These are phyloP conservation scores for Diabrotica virgifera DNA, from an alignment of 1,140 invertebrate genomes.

Conservation along the genomic window DNA sequence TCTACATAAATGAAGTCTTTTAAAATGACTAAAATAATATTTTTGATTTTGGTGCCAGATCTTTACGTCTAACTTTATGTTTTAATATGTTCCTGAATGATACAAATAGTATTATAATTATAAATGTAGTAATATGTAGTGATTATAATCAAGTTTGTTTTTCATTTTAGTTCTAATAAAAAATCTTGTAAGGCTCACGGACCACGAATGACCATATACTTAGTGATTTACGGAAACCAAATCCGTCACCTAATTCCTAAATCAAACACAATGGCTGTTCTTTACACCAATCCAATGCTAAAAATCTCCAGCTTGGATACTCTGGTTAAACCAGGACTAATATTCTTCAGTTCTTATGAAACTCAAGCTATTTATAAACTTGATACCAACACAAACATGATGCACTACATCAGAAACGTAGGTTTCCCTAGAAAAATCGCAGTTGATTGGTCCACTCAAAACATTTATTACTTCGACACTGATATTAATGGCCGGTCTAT, in stretches of 20 bases:
- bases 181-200: conserved; percentile 68
- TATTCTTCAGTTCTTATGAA: conserved; percentile 49
- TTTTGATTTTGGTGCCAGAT: no score
- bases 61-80: no score
- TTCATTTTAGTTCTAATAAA: conserved; percentile 56
- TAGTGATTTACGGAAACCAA: conserved; percentile 49
- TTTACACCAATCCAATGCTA: conserved; percentile 48
- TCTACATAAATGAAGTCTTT: no score
- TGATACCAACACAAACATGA: conserved; percentile 28
- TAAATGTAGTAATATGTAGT: no score
- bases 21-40: no score
- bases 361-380: conserved; percentile 41
- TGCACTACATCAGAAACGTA: conserved; percentile 33
- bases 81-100: no score
- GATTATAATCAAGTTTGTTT: no score
- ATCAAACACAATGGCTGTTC: conserved; percentile 42
- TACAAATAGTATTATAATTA: no score
- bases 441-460: conserved; percentile 75
- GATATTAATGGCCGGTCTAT: conserved; percentile 47
- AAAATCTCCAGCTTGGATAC: conserved; percentile 54
- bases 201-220: conserved; percentile 52
- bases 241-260: conserved; percentile 51
- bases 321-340: conserved; percentile 41
- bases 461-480: conserved; percentile 73
- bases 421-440: conserved; percentile 62